Conservation (phyloP, 2,888 invertebrate genomes). For the Athripsodes cinereus region DNA sequence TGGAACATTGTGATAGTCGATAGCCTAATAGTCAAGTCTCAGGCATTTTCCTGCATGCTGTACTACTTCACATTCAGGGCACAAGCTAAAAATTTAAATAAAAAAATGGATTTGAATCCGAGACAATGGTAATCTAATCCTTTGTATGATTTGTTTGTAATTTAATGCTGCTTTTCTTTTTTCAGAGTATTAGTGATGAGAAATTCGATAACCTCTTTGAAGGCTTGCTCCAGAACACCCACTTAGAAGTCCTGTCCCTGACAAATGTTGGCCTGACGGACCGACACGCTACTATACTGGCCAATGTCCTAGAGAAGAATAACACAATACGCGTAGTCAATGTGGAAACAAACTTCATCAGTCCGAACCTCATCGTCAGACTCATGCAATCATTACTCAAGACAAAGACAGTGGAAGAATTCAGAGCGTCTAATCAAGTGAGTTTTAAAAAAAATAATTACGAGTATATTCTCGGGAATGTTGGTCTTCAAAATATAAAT, state of each 20-base stretch:
- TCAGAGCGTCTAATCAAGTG: conserved; percentile 97
- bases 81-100: too few relatives aligned
- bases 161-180: conserved; percentile 30
- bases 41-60: too few relatives aligned
- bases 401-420: conserved; percentile 85
- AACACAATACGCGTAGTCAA: conserved; percentile 76
- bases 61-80: too few relatives aligned
- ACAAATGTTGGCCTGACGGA: conserved; percentile 93
- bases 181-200: conserved; percentile 93
- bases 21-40: too few relatives aligned
- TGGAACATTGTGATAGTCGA: too few relatives aligned
- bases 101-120: too few relatives aligned
- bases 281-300: conserved; percentile 73
- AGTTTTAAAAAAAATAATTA: not conserved
- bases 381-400: conserved; percentile 81
- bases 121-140: too few relatives aligned
- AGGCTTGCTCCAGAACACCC: conserved; percentile 82
- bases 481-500: too few relatives aligned
- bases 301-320: conserved; percentile 77
- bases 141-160: too few relatives aligned
- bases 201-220: conserved; percentile 86
- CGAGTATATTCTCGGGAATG: too few relatives aligned
- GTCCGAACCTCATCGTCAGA: conserved; percentile 79
- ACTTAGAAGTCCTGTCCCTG: conserved; percentile 84
- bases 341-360: conserved; percentile 96